Evolutionary conservation across 2,113 vertebrate species (phyloP).

Genomic region (Turnix velox): DNA sequence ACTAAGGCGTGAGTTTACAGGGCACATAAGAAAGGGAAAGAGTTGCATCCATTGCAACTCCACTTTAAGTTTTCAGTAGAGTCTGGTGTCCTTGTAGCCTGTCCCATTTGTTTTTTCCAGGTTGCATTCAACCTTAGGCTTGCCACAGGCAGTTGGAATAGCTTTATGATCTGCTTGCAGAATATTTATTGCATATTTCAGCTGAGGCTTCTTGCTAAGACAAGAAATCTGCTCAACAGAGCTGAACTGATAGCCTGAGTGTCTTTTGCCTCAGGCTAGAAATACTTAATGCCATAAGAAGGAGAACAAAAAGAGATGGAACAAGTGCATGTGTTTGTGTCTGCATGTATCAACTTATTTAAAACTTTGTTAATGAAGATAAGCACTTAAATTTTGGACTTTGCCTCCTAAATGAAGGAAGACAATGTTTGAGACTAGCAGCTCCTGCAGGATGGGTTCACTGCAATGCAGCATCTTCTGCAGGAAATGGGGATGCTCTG

Average conservation of each 20-base stretch:
- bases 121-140: background rate
- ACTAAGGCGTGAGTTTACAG: background rate
- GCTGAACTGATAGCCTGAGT: conserved; percentile 25
- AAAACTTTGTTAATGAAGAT: background rate
- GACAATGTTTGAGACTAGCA: background rate
- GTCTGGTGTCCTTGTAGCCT: background rate
- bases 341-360: background rate
- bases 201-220: background rate
- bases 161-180: background rate
- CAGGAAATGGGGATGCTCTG: background rate
- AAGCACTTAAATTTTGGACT: background rate
- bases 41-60: background rate
- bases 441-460: background rate
- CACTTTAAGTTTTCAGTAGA: background rate
- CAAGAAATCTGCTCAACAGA: background rate
- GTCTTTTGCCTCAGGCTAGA: conserved; percentile 16
- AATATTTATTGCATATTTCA: background rate
- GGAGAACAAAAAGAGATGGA: background rate
- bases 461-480: background rate
- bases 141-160: background rate
- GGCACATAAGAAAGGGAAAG: background rate
- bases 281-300: background rate
- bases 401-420: background rate
- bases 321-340: background rate
- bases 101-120: background rate